Conservation (phyloP, 2,797 vertebrate genomes). For the Danionella dracula region DNA sequence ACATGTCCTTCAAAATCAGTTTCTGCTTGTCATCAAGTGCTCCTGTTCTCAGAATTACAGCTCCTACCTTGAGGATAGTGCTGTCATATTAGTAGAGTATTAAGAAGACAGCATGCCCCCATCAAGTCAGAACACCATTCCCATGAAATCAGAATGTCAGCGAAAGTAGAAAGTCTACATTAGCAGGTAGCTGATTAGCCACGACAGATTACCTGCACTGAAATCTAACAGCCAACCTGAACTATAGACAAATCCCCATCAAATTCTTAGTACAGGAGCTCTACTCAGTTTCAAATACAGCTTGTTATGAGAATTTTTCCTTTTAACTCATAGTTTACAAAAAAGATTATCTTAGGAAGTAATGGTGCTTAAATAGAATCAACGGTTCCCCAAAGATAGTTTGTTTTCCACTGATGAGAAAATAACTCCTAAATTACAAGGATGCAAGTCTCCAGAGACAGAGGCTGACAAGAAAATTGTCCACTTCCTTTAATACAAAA, state of each 20-base stretch:
- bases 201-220: not conserved
- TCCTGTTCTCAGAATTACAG: not conserved
- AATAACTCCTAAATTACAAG: no score
- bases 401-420: no score
- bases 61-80: not conserved
- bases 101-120: not conserved
- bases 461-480: no score
- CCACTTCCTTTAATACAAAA: no score
- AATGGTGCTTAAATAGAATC: no score
- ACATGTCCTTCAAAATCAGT: not conserved
- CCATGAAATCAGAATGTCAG: conserved; percentile 12
- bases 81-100: conserved; percentile 7
- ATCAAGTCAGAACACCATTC: not conserved
- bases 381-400: no score
- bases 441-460: no score
- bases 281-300: no score
- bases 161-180: not conserved
- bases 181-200: not conserved
- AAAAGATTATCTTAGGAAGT: no score
- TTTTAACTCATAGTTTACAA: no score
- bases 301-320: no score
- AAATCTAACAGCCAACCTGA: no score
- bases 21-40: not conserved
- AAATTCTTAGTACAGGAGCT: not conserved
- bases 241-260: not conserved